Base-by-base conservation (phyloP, 2,888 invertebrate species). In the Eudemis profundana region DNA sequence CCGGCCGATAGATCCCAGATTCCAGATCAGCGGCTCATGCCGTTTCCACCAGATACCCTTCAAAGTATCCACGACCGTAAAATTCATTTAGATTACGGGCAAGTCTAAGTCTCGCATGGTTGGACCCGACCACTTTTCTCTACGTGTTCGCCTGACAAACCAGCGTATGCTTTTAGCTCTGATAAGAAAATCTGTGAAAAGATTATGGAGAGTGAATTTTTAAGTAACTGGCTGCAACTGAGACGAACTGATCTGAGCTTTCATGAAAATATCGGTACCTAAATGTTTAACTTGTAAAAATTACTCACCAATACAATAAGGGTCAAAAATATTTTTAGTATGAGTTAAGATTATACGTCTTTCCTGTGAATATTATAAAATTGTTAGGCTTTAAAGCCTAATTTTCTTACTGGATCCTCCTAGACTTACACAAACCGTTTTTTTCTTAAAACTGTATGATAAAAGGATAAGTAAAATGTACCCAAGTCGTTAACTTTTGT, bases 11-110 rank as follows among this genome's bases (percentile, higher is more conserved):
- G 36, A 42, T 61, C 60, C 38, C 51, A 68, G 33, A 68, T 79
- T 84, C 76, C 79, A 71, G 78, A 78, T 78, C 83, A 83, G 67
- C 77, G 81, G 71, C 69, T 78, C 72, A 74, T 72, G 71, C 73
- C 69, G 76, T 77, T 83, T 85, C 81, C 81, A 75, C 72, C 72
- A 76, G 75, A 78, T 78, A 83, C 79, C 73, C 77, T 81, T 85
- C 85, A 87, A 86, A 86, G 84, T 70, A 75, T 75, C 73, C 75
- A 74, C 73, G 67, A 79, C 83, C 82, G 82, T 87, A 78, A 83
- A 85, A 86, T 85, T 82, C 78, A 82, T 86, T 86, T 83, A 83
- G 78, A 78, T 77, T 77, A 77, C 72, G 74, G 71, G 69, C 60
- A 54, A 38, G 57, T 68, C 69, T 67, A 66, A 70, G 53, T 59